Percentiles rank a stretch among this genome's conserved stretches.
Evolutionary conservation across 2,888 invertebrate genomes (phyloP).

Genomic region (Acanthoscelides obtectus): DNA sequence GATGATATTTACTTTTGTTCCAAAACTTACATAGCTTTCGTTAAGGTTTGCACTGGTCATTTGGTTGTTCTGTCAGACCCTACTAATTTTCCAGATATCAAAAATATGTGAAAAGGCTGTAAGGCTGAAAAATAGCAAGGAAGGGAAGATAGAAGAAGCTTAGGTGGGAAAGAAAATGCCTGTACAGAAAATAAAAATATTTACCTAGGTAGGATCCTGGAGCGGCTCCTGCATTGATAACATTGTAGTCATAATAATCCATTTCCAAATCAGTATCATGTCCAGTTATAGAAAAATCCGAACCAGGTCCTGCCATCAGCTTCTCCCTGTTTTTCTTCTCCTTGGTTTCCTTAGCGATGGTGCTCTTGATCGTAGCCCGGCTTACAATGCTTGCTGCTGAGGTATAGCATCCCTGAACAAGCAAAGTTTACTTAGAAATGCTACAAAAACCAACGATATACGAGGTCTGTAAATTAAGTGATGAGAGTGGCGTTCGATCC

Average conservation of each 20-base stretch:
- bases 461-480: too few species aligned
- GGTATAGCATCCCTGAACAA: conserved; percentile 63
- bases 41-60: too few species aligned
- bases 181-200: neutral
- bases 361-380: conserved; percentile 59
- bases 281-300: conserved; percentile 71
- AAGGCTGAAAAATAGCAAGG: too few species aligned
- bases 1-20: too few species aligned
- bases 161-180: neutral
- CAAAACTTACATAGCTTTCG: too few species aligned
- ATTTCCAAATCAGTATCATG: conserved; percentile 75
- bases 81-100: too few species aligned
- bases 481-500: too few species aligned
- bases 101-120: too few species aligned
- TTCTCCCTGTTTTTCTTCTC: conserved; percentile 72
- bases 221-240: conserved; percentile 75
- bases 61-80: too few species aligned
- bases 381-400: conserved; percentile 64
- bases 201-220: conserved; percentile 71
- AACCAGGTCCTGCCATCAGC: conserved; percentile 61
- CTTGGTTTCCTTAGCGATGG: conserved; percentile 70
- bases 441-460: too few species aligned
- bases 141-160: too few species aligned
- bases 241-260: conserved; percentile 87
- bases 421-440: neutral